Evolutionary conservation across 1,140 invertebrate species (phyloP).

Genomic region (Lepidostoma basale): DNA sequence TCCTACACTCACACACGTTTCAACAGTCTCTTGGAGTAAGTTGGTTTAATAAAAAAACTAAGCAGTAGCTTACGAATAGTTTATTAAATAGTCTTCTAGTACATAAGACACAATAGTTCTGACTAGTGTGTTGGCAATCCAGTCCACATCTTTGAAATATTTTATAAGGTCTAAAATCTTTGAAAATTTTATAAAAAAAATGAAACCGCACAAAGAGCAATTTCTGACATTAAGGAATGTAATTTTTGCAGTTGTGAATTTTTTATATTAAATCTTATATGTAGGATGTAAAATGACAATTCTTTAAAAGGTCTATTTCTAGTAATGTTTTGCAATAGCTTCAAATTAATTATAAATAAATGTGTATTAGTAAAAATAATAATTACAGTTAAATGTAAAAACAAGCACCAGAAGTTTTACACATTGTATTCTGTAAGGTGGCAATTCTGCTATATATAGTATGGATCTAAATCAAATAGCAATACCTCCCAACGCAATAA

Average conservation of each 20-base stretch:
- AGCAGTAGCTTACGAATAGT: slow-evolving; percentile 10
- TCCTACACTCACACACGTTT: too few species aligned
- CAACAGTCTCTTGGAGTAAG: too few species aligned
- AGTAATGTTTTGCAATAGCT: slow-evolving; percentile 10
- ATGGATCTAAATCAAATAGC: too few species aligned
- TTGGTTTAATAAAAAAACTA: too few species aligned
- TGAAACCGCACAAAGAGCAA: slow-evolving; percentile 3
- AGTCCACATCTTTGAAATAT: slow-evolving; percentile 20
- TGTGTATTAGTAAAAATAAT: background rate
- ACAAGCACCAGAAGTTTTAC: background rate
- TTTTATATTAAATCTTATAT: slow-evolving; percentile 21
- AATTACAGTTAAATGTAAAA: too few species aligned
- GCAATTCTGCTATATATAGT: background rate
- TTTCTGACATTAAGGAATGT: background rate
- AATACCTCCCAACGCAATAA: too few species aligned
- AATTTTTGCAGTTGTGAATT: background rate
- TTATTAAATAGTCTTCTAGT: slow-evolving; percentile 37
- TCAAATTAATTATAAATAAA: background rate
- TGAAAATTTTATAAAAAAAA: background rate
- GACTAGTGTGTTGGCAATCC: slow-evolving; percentile 34
- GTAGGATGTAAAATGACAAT: background rate
- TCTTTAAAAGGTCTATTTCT: slow-evolving; percentile 5
- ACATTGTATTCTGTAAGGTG: background rate
- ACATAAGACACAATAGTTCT: slow-evolving; percentile 43
- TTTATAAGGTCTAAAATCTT: slow-evolving; percentile 16